phyloP scores from a whole-genome alignment of 2,113 vertebrate genomes.

The Leptocoma aspasia region DNA sequence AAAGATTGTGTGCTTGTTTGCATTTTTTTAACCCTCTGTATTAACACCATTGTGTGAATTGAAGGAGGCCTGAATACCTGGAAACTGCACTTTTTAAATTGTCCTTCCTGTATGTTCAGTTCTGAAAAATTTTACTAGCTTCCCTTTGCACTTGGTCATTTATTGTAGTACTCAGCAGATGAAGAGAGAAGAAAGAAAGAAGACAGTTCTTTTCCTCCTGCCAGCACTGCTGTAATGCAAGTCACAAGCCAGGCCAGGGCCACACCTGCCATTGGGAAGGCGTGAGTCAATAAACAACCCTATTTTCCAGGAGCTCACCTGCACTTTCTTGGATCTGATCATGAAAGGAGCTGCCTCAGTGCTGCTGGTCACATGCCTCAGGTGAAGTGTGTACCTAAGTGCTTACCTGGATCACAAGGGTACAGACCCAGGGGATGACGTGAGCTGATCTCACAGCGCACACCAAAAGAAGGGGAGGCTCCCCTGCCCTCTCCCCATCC shows the following conservation, averaged over 20 bases:
- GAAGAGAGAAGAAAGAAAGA: not conserved
- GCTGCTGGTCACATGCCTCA: slow-evolving; percentile 8
- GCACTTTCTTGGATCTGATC: not conserved
- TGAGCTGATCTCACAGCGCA: not conserved
- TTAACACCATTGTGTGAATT: not conserved
- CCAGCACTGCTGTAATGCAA: not conserved
- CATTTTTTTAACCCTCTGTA: not conserved
- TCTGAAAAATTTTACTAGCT: not conserved
- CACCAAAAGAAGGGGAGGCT: not conserved
- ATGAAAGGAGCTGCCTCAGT: not conserved
- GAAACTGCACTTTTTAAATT: not conserved
- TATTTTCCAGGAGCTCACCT: not conserved
- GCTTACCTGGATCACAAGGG: not conserved
- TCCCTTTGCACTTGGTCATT: not conserved
- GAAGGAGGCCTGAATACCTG: not conserved
- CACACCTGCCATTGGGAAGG: slow-evolving; percentile 20
- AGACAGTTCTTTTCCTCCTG: not conserved
- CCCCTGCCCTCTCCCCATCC: not conserved
- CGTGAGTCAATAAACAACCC: not conserved
- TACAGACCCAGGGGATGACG: not conserved
- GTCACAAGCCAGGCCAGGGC: not conserved
- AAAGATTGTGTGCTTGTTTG: not conserved
- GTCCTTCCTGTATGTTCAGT: not conserved
- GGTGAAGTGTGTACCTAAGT: not conserved
- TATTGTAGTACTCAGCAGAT: not conserved